phyloP scores from a whole-genome alignment of 2,888 invertebrate genomes.

The Venustoraphidia nigricollis region DNA sequence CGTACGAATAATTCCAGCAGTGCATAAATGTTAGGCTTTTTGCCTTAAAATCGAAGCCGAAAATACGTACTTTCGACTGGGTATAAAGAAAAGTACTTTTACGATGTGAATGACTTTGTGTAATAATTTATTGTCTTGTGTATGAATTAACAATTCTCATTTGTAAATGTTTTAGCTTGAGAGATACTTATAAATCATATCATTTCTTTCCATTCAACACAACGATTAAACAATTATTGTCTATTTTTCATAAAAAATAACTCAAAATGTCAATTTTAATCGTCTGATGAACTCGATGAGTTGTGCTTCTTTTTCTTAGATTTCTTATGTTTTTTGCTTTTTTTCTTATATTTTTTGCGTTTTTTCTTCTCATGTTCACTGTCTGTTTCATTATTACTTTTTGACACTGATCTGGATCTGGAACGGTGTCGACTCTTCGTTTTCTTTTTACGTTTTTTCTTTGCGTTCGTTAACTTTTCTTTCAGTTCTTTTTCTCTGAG shows the following conservation, averaged over 20 bases:
- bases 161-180: too few species aligned
- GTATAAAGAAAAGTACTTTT: too few species aligned
- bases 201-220: too few species aligned
- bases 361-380: conserved; percentile 17
- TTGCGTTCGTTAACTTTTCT: conserved; percentile 48
- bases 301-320: conserved; percentile 16
- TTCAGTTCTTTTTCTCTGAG: conserved; percentile 62
- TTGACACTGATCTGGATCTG: conserved; percentile 11
- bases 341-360: conserved; percentile 15
- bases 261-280: conserved; percentile 10
- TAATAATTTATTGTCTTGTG: too few species aligned
- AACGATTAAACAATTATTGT: too few species aligned
- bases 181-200: too few species aligned
- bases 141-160: too few species aligned
- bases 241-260: conserved; percentile 10
- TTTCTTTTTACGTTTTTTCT: conserved; percentile 40
- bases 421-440: conserved; percentile 21
- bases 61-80: too few species aligned
- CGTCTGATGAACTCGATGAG: not conserved
- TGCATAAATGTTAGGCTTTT: too few species aligned
- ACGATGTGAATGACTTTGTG: too few species aligned
- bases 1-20: too few species aligned
- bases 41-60: too few species aligned
- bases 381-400: conserved; percentile 19
- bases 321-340: conserved; percentile 14